Evolutionary conservation across 2,888 invertebrate species (phyloP), one percentile per base, ranked within the genome.

Genomic region (Crocallis elinguaria): DNA sequence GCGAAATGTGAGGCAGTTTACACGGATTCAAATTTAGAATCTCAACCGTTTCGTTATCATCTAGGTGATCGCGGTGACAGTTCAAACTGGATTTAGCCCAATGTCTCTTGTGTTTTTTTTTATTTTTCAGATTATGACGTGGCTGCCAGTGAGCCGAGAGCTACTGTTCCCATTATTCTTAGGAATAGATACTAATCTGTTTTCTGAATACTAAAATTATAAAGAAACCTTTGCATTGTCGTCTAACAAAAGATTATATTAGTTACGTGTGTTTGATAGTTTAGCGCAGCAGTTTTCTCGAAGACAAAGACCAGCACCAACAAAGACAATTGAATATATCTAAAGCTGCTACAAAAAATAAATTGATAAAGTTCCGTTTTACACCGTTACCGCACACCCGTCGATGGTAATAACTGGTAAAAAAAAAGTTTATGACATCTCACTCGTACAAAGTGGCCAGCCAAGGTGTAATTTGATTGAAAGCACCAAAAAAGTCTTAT

Each of bases 391-490:
- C 77, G 76, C 72, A 71, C 79, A 79, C 74, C 77, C 66, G 79
- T 68, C 69, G 65, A 66, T 60, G 53, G 57, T 57, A 66, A 76
- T 80, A 77, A 82, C 71, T 71, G 64, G 60, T 59, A 65, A 61
- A 79, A 85, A 87, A 87, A 86, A 84, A 75, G 63, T 86, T 87
- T 88, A 89, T 87, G 90, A 91, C 90, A 90, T 90, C 90, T 91
- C 83, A 90, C 86, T 91, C 83, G 61, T 79, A 79, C 83, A 76
- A 86, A 88, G 84, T 86, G 82, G 79, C 78, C 79, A 66, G 73
- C 82, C 83, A 90, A 90, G 89, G 91, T 91, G 91, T 90, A 91
- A 91, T 91, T 91, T 89, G 90, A 90, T 90, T 90, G 91, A 91
- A 89, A 90, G 91, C 88, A 88, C 88, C 88, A 90, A 91, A 91